Percentiles rank a stretch among this genome's conserved stretches.
These are phyloP conservation scores for Sarcophaga bullata DNA, from an alignment of 1,140 invertebrate species.

Conservation along the genomic window DNA sequence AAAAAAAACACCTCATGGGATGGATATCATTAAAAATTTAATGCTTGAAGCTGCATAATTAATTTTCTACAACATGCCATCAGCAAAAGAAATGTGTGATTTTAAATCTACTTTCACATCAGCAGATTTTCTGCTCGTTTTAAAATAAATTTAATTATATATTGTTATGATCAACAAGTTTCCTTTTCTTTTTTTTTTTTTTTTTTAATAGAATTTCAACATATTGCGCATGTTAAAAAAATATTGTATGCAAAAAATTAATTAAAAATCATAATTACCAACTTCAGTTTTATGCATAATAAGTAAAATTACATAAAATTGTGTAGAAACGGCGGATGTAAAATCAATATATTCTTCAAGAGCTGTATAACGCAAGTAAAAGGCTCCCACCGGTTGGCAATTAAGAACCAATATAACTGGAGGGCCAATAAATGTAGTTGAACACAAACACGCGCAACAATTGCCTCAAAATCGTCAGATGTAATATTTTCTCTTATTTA, in stretches of 20 bases:
- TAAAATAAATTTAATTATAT: background rate
- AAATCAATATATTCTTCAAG: background rate
- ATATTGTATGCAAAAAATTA: background rate
- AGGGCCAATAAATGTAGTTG: background rate
- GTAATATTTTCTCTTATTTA: background rate
- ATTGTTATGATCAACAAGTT: background rate
- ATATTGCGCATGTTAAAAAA: background rate
- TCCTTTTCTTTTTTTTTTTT: background rate
- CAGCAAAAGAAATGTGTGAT: background rate
- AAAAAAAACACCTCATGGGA: background rate
- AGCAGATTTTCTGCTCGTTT: background rate
- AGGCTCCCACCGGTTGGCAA: slow-evolving; percentile 15
- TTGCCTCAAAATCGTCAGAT: background rate
- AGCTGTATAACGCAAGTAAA: background rate
- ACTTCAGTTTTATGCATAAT: background rate
- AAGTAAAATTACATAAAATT: no score
- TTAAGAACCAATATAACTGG: background rate
- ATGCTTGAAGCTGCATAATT: background rate
- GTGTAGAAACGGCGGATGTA: no score
- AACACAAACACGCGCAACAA: background rate
- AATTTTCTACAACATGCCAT: background rate
- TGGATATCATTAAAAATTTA: slow-evolving; percentile 4
- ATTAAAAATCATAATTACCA: slow-evolving; percentile 16
- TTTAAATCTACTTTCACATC: slow-evolving; percentile 10
- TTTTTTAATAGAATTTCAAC: background rate